phyloP scores from a whole-genome alignment of 2,797 vertebrate species.

The Coluber constrictor region DNA sequence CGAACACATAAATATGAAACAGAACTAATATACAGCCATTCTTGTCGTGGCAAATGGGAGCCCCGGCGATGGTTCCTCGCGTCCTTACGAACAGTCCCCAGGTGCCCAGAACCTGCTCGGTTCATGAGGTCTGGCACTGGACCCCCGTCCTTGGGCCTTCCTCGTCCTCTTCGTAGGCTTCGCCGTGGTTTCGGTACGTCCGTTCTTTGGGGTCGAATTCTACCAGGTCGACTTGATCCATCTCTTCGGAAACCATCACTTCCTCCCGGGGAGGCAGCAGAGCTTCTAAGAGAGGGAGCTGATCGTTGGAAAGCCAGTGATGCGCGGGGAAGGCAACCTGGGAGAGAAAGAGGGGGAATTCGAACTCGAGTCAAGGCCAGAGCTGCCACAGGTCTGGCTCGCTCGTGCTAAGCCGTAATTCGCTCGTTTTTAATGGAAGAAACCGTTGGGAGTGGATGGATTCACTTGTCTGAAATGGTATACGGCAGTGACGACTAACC shows the following conservation, averaged over 20 bases:
- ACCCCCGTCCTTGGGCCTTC: conserved; percentile 79
- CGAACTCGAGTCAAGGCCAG: neutral
- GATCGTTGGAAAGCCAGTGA: conserved; percentile 85
- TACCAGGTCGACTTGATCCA: conserved; percentile 89
- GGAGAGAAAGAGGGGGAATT: neutral
- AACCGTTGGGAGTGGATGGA: neutral
- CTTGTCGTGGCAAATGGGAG: conserved; percentile 55
- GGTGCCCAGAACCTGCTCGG: neutral
- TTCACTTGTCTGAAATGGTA: neutral
- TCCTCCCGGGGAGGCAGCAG: conserved; percentile 86
- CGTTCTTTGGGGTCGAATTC: conserved; percentile 78
- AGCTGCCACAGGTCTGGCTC: neutral
- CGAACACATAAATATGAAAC: conserved; percentile 72
- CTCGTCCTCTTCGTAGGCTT: conserved; percentile 86
- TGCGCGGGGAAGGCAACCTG: conserved; percentile 91
- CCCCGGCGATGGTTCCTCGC: conserved; percentile 64
- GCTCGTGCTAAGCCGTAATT: neutral
- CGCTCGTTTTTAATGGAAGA: neutral
- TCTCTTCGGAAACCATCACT: conserved; percentile 84
- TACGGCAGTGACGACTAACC: too few species aligned
- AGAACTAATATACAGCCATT: conserved; percentile 62
- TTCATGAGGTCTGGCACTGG: conserved; percentile 88
- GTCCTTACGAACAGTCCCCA: conserved; percentile 9
- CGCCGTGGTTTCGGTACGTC: conserved; percentile 71
- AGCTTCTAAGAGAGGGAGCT: conserved; percentile 82